phyloP scores from a whole-genome alignment of 1,140 invertebrate species.

The Tetramorium alpestre region DNA sequence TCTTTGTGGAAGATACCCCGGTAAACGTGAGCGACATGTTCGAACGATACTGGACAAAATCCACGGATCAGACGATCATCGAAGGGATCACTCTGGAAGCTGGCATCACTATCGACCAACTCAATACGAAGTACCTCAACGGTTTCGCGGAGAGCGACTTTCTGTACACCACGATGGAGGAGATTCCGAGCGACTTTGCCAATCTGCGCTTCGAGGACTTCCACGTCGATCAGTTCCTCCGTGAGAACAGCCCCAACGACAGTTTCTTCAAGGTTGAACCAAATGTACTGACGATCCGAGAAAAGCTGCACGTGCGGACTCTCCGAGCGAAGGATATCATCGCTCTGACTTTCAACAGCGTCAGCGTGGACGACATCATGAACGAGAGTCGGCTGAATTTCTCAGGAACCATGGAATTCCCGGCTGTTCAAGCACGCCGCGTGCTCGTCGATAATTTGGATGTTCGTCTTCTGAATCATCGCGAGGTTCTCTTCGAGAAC shows the following conservation, averaged over 20 bases:
- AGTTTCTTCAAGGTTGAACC: constrained; percentile 42
- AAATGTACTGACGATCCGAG: constrained; percentile 42
- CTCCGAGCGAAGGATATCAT: constrained; percentile 65
- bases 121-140: constrained; percentile 72
- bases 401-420: neutral
- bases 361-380: constrained; percentile 64
- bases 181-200: constrained; percentile 59
- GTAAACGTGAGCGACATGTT: constrained; percentile 40
- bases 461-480: constrained; percentile 61
- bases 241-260: neutral
- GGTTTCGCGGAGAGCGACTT: constrained; percentile 69
- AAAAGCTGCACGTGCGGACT: constrained; percentile 58
- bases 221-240: constrained; percentile 51
- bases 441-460: constrained; percentile 57
- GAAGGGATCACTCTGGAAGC: constrained; percentile 58
- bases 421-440: constrained; percentile 20
- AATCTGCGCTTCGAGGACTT: constrained; percentile 70
- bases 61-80: constrained; percentile 69
- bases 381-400: constrained; percentile 34
- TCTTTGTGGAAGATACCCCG: constrained; percentile 27
- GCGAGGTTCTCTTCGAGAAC: constrained; percentile 24
- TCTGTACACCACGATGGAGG: constrained; percentile 67
- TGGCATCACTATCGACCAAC: constrained; percentile 67
- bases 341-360: constrained; percentile 66
- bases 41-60: constrained; percentile 75